Percentiles rank a stretch among this genome's conserved stretches.
These are phyloP conservation scores for Lytechinus variegatus DNA, from an alignment of 35 echinoderm and acorn worm species.

Conservation along the genomic window DNA sequence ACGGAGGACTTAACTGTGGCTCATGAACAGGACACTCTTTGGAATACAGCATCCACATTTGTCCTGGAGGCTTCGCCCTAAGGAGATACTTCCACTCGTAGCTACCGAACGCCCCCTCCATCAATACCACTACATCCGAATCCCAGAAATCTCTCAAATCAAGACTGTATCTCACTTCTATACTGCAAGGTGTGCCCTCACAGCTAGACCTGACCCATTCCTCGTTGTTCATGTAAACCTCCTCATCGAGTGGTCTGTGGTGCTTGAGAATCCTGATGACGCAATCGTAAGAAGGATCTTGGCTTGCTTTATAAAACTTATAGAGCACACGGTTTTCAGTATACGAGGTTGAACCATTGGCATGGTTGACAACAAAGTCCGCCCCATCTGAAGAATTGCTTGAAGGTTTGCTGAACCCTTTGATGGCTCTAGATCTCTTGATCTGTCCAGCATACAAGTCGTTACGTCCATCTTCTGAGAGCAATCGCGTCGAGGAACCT, in stretches of 20 bases:
- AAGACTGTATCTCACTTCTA: constrained; percentile 66
- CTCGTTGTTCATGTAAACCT: constrained; percentile 39
- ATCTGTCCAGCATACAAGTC: neutral
- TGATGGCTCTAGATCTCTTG: neutral
- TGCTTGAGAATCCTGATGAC: constrained; percentile 53
- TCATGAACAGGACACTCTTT: constrained; percentile 77
- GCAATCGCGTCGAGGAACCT: neutral
- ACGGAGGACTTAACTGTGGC: constrained; percentile 66
- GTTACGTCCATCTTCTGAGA: neutral
- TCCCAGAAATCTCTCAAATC: constrained; percentile 49
- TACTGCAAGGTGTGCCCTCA: constrained; percentile 49
- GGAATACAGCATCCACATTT: constrained; percentile 68
- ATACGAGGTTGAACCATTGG: neutral
- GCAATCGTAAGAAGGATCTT: constrained; percentile 45
- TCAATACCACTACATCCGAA: constrained; percentile 60
- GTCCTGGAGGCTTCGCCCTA: constrained; percentile 58
- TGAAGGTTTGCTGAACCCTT: neutral
- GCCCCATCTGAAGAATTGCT: neutral
- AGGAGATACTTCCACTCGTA: constrained; percentile 62
- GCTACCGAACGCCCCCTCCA: constrained; percentile 60
- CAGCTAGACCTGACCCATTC: constrained; percentile 33
- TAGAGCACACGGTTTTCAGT: constrained; percentile 32
- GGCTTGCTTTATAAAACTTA: constrained; percentile 22
- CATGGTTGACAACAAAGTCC: neutral
- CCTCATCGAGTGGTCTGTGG: constrained; percentile 48